These are phyloP conservation scores for Aldabrachelys gigantea DNA, from an alignment of 2,113 vertebrate species.

Conservation along the genomic window DNA sequence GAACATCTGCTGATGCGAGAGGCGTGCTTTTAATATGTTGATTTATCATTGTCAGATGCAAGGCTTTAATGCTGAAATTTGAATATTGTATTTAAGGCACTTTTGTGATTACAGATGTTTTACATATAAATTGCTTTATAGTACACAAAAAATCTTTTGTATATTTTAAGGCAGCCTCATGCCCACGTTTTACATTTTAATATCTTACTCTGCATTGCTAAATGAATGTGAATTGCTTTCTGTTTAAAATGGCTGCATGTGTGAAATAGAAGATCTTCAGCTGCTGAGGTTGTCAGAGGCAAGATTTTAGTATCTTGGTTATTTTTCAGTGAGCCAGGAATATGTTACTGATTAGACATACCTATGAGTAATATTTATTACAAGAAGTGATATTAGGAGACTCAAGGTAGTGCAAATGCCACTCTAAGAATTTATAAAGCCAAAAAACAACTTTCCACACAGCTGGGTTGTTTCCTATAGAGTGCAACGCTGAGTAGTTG, in stretches of 20 bases:
- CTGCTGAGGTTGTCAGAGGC: neutral
- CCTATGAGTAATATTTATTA: neutral
- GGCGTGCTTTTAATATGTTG: conserved; percentile 75
- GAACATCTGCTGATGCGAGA: conserved; percentile 67
- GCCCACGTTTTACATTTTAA: conserved; percentile 71
- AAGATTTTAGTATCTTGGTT: neutral
- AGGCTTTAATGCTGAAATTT: conserved; percentile 74
- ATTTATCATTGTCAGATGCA: conserved; percentile 77
- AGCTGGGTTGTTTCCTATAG: neutral
- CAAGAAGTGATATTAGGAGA: neutral
- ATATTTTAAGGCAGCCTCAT: conserved; percentile 55
- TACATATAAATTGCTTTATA: conserved; percentile 82
- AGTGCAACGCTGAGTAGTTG: conserved; percentile 49
- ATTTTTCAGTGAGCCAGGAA: neutral
- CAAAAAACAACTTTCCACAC: neutral
- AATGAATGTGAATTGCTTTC: conserved; percentile 56
- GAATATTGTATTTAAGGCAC: conserved; percentile 78
- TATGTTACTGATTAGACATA: neutral
- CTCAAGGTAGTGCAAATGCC: neutral
- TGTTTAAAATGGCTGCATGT: conserved; percentile 32
- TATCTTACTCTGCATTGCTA: conserved; percentile 33
- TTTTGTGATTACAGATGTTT: conserved; percentile 79
- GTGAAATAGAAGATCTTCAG: conserved; percentile 44
- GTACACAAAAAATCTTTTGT: conserved; percentile 52
- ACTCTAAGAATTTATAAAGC: neutral